Evolutionary conservation across 2,797 vertebrate genomes (phyloP), one percentile per base, ranked within the genome.

Genomic region (Alcedo atthis): DNA sequence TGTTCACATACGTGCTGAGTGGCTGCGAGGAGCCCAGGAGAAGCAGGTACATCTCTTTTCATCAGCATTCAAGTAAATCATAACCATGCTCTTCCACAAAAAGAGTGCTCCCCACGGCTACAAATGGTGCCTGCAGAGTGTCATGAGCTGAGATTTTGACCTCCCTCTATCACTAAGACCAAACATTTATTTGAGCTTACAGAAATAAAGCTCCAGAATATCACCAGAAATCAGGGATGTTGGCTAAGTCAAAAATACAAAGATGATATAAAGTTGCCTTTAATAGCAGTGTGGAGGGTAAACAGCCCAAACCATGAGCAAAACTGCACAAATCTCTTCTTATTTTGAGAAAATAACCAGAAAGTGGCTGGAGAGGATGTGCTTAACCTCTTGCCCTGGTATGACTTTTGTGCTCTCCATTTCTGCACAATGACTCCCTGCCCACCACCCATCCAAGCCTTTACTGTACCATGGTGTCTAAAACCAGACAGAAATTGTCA

Each of bases 21-120:
- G 54, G 18, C 55, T 28, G 84, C 64, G 43, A 81, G 32, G 5
- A 87, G 35, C 57, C 93, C 88, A 89, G 78, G 71, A 78, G 90
- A 94, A 94, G 68, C 91, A 96, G 86, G 89, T 96, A 81, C 66
- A 19, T 55, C 79, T 94, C 70, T 32, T 80, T 71, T 37, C n/a
- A 46, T 33, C 75, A 92, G 58, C 5, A 2, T 15, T 68, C 62
- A 42, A 70, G 42, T 54, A 82, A 90, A 70, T 77, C 69, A 61
- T 22, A 86, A 11, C 46, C 33, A 32, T 6, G 8, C 37, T 77
- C 61, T 1, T 7, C 87, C 88, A 75, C n/a, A 54, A 63, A 26
- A 54, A 48, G 26, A 71, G 21, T 17, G 26, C 9, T 91, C 30
- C 64, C 53, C 43, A 45, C 25, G 51, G 19, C 81, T 62, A 49